Evolutionary conservation across 2,888 invertebrate species (phyloP), one percentile per base, ranked within the genome.

Genomic region (Lasioglossum oenotherae): DNA sequence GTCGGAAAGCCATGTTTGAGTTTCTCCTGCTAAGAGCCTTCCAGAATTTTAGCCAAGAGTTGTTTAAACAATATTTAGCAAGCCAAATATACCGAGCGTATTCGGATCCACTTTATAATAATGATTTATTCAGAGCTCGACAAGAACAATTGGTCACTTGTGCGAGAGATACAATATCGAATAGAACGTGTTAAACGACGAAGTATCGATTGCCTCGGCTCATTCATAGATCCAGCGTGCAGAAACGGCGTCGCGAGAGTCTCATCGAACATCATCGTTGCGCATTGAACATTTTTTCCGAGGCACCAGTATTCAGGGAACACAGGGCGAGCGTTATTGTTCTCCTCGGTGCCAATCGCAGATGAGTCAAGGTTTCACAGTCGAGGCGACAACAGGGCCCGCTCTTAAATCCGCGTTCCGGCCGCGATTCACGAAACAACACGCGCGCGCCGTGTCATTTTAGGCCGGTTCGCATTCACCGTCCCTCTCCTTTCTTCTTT

Each of bases 281-380:
- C 12, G 64, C 64, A 64, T n/a, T 69, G 35, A 44, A n/a, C 41
- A 38, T 82, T 74, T 80, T 23, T 80, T 23, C 44, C 27, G 12
- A 14, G n/a, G 12, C 46, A 23, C 31, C 41, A 64, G 41, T 73
- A 76, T 76, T 73, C 75, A 16, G 19, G 38, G 60, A 44, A 49
- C 35, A 44, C 23, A 35, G 53, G 72, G 12, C 38, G 31, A 6
- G 35, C 64, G 75, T 82, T 41, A 82, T 82, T 76, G 82, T 75
- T 64, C 53, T 31, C 27, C 64, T 3, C 75, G n/a, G 49, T 76
- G 82, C 35, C 64, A 82, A 82, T 75, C 71, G 82, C 60, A 41
- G 75, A 41, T 46, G 72, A 72, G 72, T 76, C 83, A 53, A 83
- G 82, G 82, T 60, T 75, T 76, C 75, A 38, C 57, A 74, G 53